Evolutionary conservation across 2,797 vertebrate species (phyloP), one percentile per base, ranked within the genome.

Genomic region (Distichodus sexfasciatus): DNA sequence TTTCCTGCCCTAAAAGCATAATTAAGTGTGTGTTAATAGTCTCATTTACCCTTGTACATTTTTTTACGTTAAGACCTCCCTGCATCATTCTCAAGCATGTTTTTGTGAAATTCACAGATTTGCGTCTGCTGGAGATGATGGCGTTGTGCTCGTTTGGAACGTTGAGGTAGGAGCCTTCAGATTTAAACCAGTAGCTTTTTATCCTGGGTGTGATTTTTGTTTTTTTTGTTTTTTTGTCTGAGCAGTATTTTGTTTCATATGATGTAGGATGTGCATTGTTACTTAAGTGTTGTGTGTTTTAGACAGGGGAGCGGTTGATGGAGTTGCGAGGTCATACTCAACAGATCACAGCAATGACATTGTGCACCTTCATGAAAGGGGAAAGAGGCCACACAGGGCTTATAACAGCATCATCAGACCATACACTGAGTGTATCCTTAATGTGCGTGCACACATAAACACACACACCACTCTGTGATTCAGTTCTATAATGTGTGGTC

Each of bases 61-160:
- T 38, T 12, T 14, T 38, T 38, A 11, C 12, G 8, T 11, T 6
- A 1, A 6, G 33, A 36, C 2, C 6, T 1, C 2, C 33, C 12
- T 36, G 33, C 33, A 12, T 14, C 11, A 6, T 3, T 2, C 1
- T 3, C 10, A 1, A 3, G 36, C 11, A 38, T 2, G 4, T 53
- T 14, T n/a, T n/a, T 14, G 8, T 17, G 1, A 33, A 33, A 40
- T 11, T 15, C 40, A 23, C 66, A 99, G 96, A 80, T 98, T 95
- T 91, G 96, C 94, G n/a, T 99, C 97, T 40, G 95, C 95, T 11
- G 94, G 95, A 26, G 97, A 99, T 66, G 97, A 98, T 71, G 95
- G 95, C 57, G 85, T 94, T 19, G 69, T 98, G 47, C 79, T 95
- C 87, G 86, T 99, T 8, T 98, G 97, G 96, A 94, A 93, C 78